Percentiles rank a stretch among this genome's conserved stretches.
These are phyloP conservation scores for Dendrolimus houi DNA, from an alignment of 2,888 invertebrate species.

Conservation along the genomic window DNA sequence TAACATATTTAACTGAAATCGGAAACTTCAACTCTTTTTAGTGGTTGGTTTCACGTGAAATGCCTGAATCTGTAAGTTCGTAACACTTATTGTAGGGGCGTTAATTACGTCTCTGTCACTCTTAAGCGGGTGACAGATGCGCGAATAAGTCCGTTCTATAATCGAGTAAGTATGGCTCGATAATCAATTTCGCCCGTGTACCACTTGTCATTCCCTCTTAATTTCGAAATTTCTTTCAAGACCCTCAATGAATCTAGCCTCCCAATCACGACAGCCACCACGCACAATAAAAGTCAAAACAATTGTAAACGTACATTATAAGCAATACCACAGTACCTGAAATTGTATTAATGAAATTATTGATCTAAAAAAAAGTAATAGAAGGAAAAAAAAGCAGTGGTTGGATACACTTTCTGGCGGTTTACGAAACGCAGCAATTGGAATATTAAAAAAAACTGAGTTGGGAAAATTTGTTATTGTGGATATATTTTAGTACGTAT, in stretches of 20 bases:
- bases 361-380: conserved; percentile 51
- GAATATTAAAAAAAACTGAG: conserved; percentile 13
- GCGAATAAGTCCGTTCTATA: no score
- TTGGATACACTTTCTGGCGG: conserved; percentile 40
- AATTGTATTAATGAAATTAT: conserved; percentile 40
- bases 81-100: no score
- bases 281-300: conserved; percentile 38
- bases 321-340: conserved; percentile 74
- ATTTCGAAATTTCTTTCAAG: no score
- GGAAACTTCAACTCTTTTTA: no score
- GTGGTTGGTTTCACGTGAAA: no score
- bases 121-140: no score
- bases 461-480: conserved; percentile 20
- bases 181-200: no score
- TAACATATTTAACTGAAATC: no score
- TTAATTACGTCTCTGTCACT: no score
- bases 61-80: no score
- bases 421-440: conserved; percentile 23
- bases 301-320: conserved; percentile 47
- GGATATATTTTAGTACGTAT: conserved; percentile 22
- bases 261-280: conserved; percentile 40
- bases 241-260: not conserved
- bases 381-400: conserved; percentile 46
- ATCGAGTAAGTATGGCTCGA: no score
- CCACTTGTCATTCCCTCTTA: no score